Conservation (phyloP, 2,888 invertebrate species). For the Drosophila prostipennis region DNA sequence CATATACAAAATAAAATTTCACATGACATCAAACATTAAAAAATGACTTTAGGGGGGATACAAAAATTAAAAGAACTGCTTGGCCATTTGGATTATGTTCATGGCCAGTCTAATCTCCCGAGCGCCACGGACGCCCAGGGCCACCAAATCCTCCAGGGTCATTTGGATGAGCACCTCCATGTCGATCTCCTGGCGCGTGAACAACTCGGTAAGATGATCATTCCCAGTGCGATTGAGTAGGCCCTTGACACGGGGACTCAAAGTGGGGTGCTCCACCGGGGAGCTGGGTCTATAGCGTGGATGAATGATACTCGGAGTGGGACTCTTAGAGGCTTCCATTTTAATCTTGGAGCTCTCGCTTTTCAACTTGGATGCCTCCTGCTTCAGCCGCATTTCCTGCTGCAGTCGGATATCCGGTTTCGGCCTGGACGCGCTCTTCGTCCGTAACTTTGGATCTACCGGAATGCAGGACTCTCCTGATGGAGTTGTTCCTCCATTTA, state of each 20-base stretch:
- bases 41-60: neutral
- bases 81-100: constrained; percentile 61
- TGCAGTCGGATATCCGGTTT: constrained; percentile 1
- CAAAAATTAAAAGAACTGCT: constrained; percentile 44
- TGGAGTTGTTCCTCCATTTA: neutral
- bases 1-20: constrained; percentile 3
- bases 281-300: constrained; percentile 52
- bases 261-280: constrained; percentile 56
- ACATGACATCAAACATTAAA: constrained; percentile 22
- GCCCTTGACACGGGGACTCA: constrained; percentile 64
- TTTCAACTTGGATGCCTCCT: neutral
- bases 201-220: constrained; percentile 63
- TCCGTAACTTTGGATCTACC: neutral
- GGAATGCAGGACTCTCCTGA: neutral
- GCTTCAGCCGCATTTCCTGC: constrained; percentile 6
- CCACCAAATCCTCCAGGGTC: constrained; percentile 65
- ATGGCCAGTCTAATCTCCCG: constrained; percentile 62
- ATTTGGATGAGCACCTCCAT: constrained; percentile 63
- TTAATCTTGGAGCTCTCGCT: neutral
- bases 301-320: neutral
- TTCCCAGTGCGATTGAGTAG: constrained; percentile 65
- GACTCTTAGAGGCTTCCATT: neutral
- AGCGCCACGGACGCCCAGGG: constrained; percentile 66
- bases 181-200: constrained; percentile 77
- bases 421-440: neutral